Conservation (phyloP, 2,113 vertebrate species). For the Amazona guildingii region DNA sequence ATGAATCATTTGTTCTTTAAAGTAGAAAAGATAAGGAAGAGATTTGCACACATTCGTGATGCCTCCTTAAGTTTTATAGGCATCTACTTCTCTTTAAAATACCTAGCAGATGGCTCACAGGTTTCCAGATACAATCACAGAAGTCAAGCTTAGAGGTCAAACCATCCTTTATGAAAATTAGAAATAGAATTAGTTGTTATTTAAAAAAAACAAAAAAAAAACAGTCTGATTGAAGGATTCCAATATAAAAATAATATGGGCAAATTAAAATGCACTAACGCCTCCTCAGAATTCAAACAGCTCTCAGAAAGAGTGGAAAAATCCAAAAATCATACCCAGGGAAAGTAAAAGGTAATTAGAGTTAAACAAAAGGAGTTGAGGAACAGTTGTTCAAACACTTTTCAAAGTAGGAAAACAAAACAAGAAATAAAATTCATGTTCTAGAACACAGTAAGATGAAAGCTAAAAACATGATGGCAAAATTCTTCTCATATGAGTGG, state of each 20-base stretch:
- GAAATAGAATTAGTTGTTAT: slow-evolving; percentile 8
- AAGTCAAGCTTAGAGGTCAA: slow-evolving; percentile 29
- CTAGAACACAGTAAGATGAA: neutral
- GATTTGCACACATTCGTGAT: neutral
- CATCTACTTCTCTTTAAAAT: slow-evolving; percentile 3
- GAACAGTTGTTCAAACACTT: neutral
- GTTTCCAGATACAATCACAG: neutral
- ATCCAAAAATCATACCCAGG: neutral
- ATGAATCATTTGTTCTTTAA: neutral
- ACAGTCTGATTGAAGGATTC: neutral
- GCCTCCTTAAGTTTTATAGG: neutral
- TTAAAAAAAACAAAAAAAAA: neutral
- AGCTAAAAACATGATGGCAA: neutral
- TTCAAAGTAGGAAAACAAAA: neutral
- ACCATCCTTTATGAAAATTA: slow-evolving; percentile 7
- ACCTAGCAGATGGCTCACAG: slow-evolving; percentile 7
- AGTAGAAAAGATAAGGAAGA: neutral
- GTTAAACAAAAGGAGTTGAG: neutral
- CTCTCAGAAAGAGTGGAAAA: neutral
- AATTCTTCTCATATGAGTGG: neutral
- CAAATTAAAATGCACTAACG: neutral
- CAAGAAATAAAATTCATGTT: neutral
- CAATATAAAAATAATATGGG: neutral
- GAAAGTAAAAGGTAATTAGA: neutral
- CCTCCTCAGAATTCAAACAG: neutral